Conservation (phyloP, 2,113 vertebrate species). For the Dolichotis patagonum region DNA sequence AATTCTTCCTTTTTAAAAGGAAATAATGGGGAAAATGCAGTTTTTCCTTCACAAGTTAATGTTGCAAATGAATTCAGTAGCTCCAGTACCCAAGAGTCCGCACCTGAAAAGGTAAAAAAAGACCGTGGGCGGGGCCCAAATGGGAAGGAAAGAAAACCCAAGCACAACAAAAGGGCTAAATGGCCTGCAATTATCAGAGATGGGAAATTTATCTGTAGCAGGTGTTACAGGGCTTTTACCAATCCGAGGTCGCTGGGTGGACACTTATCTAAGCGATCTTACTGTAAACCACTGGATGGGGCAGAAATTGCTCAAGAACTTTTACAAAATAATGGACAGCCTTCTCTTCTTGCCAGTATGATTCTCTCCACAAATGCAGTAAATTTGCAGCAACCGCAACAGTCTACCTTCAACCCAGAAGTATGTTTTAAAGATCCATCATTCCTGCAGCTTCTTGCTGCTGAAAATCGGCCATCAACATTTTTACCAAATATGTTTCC, state of each 20-base stretch:
- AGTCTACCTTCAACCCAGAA: conserved; percentile 86
- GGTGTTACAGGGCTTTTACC: conserved; percentile 94
- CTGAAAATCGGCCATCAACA: conserved; percentile 85
- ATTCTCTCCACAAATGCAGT: conserved; percentile 92
- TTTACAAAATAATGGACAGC: conserved; percentile 87
- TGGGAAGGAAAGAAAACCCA: conserved; percentile 88
- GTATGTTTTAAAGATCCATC: conserved; percentile 88
- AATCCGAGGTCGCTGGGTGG: conserved; percentile 97
- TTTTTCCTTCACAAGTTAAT: conserved; percentile 83
- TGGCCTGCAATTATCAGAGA: conserved; percentile 97
- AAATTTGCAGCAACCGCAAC: conserved; percentile 84
- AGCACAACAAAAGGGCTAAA: conserved; percentile 92
- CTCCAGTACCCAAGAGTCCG: conserved; percentile 76
- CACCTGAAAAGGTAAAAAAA: conserved; percentile 82
- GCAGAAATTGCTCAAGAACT: conserved; percentile 90
- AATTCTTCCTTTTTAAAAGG: conserved; percentile 87
- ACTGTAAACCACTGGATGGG: conserved; percentile 94
- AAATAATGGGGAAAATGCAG: conserved; percentile 83
- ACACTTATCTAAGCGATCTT: conserved; percentile 94
- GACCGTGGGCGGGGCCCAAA: conserved; percentile 82
- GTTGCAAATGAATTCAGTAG: conserved; percentile 81
- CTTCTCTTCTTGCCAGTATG: conserved; percentile 93
- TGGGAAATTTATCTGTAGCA: conserved; percentile 96
- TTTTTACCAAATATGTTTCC: conserved; percentile 89
- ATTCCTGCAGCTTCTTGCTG: conserved; percentile 86